Conservation (phyloP, 2,113 vertebrate species). For the Microcebus griseorufus region DNA sequence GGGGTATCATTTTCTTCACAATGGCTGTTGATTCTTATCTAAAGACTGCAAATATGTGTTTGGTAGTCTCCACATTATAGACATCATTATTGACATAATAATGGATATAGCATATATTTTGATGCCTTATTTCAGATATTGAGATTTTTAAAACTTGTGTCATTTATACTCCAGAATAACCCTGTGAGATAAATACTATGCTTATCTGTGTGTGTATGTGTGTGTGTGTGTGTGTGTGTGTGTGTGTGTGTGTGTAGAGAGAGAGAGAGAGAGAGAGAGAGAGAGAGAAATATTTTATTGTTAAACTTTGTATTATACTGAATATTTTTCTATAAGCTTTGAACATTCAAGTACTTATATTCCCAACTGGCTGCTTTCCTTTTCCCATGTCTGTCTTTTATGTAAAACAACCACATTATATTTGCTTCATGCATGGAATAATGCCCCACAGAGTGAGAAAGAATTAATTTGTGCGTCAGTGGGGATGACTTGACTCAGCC, state of each 20-base stretch:
- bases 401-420: neutral
- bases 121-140: neutral
- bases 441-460: neutral
- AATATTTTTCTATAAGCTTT: neutral
- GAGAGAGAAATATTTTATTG: neutral
- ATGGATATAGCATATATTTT: neutral
- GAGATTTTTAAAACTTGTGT: neutral
- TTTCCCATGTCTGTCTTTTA: neutral
- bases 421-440: neutral
- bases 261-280: neutral
- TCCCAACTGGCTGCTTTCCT: neutral
- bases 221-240: too few relatives aligned
- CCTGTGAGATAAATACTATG: neutral
- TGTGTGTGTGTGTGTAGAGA: too few relatives aligned
- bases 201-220: neutral
- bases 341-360: neutral
- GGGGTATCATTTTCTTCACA: neutral
- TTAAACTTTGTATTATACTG: neutral
- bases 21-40: neutral
- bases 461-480: rapidly evolving
- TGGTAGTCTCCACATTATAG: neutral
- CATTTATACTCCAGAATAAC: neutral
- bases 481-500: neutral
- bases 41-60: neutral
- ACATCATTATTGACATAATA: neutral